Base-by-base conservation (phyloP, 2,113 vertebrate species). In the Sapayoa aenigma region DNA sequence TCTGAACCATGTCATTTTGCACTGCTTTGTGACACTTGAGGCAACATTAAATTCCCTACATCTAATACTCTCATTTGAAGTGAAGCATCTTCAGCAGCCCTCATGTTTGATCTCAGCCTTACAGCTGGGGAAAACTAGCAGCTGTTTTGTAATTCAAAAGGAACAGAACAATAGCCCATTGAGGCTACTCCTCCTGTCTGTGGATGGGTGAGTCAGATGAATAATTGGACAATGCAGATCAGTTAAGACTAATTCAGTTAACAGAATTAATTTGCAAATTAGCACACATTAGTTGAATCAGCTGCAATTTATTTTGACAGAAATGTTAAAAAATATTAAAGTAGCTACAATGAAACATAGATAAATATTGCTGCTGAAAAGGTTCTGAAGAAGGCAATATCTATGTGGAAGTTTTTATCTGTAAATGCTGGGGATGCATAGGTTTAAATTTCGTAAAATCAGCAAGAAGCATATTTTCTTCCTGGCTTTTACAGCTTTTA, bases 191-290 rank as follows among this genome's bases (percentile, higher is more conserved):
- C 74, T 93, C 60, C 62, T 93, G 58, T 25, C 37, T 63, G 65
- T 56, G 50, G 46, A 77, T 78, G 81, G 37, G 46, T 85, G 87
- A 95, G 49, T 89, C 85, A 85, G 53, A 91, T 50, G 73, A 92
- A 58, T 86, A 94, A 95, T 65, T 87, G 90, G 84, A 94, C 85
- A 84, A 84, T 24, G 22, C 46, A 92, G 81, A 87, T 87, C 89
- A 92, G 83, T 93, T 96, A 95, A 95, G 55, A 49, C 79, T 90
- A 94, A 88, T 91, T 79, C 16, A 22, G 44, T 94, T 96, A 96
- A 93, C 55, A 77, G 72, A 92, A 95, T 95, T 94, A 96, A 95
- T 96, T 91, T 92, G 68, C 79, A 96, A 94, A 95, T 94, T 78
- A 88, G 63, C 67, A 85, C 81, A 87, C 90, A 71, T 93, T 94